Conservation (phyloP, 2,888 invertebrate genomes). For the Acleris laterana region DNA sequence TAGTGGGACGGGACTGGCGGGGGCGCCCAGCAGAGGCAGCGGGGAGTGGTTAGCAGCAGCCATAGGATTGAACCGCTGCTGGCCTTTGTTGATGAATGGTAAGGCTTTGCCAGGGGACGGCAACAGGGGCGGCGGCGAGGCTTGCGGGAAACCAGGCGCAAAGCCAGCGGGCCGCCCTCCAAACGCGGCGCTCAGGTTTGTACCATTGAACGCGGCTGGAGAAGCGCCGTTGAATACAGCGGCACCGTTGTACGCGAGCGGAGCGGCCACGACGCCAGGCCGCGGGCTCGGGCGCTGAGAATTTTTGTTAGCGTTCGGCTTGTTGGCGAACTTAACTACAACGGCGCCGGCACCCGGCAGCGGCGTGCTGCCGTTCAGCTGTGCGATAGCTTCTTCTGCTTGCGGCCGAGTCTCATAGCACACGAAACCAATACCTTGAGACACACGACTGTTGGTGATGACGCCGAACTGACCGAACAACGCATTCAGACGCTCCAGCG, state of each 20-base stretch:
- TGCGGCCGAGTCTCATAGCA: conserved; percentile 76
- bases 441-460: conserved; percentile 80
- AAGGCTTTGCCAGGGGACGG: conserved; percentile 81
- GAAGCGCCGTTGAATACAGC: conserved; percentile 71
- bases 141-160: conserved; percentile 74
- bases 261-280: conserved; percentile 57
- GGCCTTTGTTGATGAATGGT: conserved; percentile 81
- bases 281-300: conserved; percentile 70
- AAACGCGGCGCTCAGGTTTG: conserved; percentile 68
- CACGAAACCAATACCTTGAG: conserved; percentile 81
- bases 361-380: conserved; percentile 76
- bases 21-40: conserved; percentile 74
- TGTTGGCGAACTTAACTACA: conserved; percentile 80
- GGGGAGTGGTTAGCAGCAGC: conserved; percentile 76
- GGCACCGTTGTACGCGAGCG: conserved; percentile 72
- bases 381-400: conserved; percentile 78
- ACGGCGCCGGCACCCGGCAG: conserved; percentile 75
- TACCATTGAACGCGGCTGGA: conserved; percentile 71
- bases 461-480: conserved; percentile 74
- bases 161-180: conserved; percentile 70
- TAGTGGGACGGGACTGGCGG: conserved; percentile 75
- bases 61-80: conserved; percentile 81
- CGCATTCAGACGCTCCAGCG: conserved; percentile 75
- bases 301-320: conserved; percentile 75
- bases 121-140: conserved; percentile 76